These are phyloP conservation scores for Gavialis gangeticus DNA, from an alignment of 2,113 vertebrate genomes.

Conservation along the genomic window DNA sequence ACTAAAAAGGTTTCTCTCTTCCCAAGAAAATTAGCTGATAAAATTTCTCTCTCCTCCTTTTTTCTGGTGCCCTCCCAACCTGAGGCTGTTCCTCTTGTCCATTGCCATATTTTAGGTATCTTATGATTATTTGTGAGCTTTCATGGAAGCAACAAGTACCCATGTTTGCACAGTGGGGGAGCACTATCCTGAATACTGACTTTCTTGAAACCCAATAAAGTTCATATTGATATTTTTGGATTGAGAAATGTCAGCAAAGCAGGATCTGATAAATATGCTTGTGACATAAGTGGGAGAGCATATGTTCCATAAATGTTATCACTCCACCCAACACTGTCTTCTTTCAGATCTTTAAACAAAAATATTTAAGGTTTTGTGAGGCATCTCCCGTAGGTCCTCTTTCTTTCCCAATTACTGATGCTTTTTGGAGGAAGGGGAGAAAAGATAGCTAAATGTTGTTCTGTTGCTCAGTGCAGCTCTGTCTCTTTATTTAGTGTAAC, in stretches of 20 bases:
- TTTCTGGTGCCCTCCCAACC: neutral
- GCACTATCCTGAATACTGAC: neutral
- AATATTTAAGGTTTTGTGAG: neutral
- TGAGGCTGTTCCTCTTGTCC: neutral
- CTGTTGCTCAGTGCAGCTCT: neutral
- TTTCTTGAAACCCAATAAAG: neutral
- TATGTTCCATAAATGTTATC: neutral
- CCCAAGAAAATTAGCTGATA: neutral
- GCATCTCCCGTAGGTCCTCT: neutral
- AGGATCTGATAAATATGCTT: neutral
- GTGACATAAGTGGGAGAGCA: neutral
- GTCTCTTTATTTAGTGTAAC: neutral
- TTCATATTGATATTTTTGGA: neutral
- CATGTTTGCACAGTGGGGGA: neutral
- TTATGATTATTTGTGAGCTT: neutral
- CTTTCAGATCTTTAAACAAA: neutral
- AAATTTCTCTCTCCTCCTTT: fast-evolving
- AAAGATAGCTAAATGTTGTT: neutral
- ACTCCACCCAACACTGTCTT: neutral
- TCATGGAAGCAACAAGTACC: neutral
- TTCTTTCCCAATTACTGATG: neutral
- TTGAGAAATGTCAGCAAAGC: neutral
- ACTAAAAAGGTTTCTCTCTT: neutral
- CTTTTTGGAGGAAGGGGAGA: neutral
- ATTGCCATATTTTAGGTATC: neutral